phyloP scores from a whole-genome alignment of 2,113 vertebrate genomes.

The Colistium nudipinnis region DNA sequence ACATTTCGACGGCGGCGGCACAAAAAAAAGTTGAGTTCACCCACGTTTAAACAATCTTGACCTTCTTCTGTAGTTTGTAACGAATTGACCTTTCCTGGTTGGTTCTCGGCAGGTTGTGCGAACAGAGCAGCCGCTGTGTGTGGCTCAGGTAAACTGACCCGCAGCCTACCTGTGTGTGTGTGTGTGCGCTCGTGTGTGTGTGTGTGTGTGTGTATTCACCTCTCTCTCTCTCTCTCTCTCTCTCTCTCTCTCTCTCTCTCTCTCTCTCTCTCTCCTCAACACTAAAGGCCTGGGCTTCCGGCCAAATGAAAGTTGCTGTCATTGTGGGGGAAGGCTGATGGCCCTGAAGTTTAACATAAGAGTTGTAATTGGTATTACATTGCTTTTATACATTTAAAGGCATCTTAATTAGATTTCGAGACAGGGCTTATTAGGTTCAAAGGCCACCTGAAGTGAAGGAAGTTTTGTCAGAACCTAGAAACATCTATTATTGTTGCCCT shows the following conservation, averaged over 20 bases:
- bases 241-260: neutral
- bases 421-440: too few species aligned
- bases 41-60: neutral
- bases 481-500: too few species aligned
- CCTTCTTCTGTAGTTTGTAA: neutral
- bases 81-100: neutral
- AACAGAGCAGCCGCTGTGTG: constrained; percentile 15
- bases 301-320: constrained; percentile 34
- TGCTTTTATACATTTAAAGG: too few species aligned
- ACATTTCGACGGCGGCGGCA: neutral
- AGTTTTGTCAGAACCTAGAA: too few species aligned
- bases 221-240: constrained; percentile 16
- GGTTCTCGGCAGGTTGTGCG: neutral
- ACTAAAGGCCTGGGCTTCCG: constrained; percentile 41
- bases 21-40: neutral
- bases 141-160: constrained; percentile 30
- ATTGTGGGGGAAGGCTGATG: constrained; percentile 9
- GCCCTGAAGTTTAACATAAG: too few species aligned
- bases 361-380: too few species aligned
- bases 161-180: neutral
- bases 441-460: too few species aligned
- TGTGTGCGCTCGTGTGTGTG: constrained; percentile 10
- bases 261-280: neutral
- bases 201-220: neutral
- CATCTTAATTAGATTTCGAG: too few species aligned